phyloP scores from a whole-genome alignment of 2,888 invertebrate genomes.

The Chrysomela aeneicollis region DNA sequence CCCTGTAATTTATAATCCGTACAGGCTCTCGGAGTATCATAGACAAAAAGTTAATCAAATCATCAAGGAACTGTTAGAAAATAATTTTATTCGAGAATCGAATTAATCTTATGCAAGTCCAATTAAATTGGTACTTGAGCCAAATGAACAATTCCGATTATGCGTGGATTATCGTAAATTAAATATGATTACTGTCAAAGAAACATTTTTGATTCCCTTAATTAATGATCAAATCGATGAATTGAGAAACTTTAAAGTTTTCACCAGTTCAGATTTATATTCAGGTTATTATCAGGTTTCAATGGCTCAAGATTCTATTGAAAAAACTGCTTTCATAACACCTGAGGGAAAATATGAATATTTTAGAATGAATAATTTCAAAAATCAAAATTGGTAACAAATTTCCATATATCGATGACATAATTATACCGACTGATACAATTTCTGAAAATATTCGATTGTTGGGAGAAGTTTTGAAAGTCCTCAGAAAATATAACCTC shows the following conservation, averaged over 20 bases:
- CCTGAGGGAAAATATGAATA: too few species aligned
- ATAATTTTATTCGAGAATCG: constrained; percentile 31
- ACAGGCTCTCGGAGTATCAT: constrained; percentile 29
- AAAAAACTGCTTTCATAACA: too few species aligned
- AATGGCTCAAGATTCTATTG: too few species aligned
- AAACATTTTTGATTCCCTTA: constrained; percentile 30
- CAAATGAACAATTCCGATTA: too few species aligned
- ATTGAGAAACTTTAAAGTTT: too few species aligned
- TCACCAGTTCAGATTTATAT: too few species aligned
- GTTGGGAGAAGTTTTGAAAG: constrained; percentile 2
- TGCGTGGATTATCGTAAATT: too few species aligned
- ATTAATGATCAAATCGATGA: constrained; percentile 37
- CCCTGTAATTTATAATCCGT: constrained; percentile 29
- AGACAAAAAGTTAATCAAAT: too few species aligned
- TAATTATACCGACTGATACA: constrained; percentile 34
- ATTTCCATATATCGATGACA: constrained; percentile 38
- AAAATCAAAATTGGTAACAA: constrained; percentile 25
- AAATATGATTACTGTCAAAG: constrained; percentile 31
- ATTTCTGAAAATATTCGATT: too few species aligned
- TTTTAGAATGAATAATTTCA: constrained; percentile 39
- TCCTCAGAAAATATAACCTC: constrained; percentile 23
- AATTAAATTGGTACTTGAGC: constrained; percentile 32
- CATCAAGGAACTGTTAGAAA: too few species aligned
- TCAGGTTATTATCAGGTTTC: too few species aligned
- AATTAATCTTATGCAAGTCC: constrained; percentile 38